These are phyloP conservation scores for Dromiciops gliroides DNA, from an alignment of 2,113 vertebrate species.

Conservation along the genomic window DNA sequence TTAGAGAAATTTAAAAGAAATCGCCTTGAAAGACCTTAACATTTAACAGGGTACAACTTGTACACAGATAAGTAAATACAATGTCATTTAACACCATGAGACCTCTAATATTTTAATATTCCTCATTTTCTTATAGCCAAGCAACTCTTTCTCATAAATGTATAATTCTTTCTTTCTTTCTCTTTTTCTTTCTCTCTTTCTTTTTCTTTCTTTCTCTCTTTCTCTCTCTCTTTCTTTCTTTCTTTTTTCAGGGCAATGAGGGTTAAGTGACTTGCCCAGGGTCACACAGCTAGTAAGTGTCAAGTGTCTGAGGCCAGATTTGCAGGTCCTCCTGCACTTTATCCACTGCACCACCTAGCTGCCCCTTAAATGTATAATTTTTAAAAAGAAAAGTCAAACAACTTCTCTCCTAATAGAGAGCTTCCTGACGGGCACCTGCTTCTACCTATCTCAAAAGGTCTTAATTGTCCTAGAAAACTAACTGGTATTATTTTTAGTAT, in stretches of 20 bases:
- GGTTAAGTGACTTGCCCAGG: too few relatives aligned
- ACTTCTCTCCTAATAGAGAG: neutral
- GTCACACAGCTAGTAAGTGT: too few relatives aligned
- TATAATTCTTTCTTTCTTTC: too few relatives aligned
- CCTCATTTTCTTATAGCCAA: neutral
- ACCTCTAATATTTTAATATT: neutral
- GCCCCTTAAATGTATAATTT: too few relatives aligned
- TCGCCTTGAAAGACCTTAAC: neutral
- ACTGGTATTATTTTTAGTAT: neutral
- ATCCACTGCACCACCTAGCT: too few relatives aligned
- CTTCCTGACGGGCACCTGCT: neutral
- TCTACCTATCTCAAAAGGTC: neutral
- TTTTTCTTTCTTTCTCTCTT: too few relatives aligned
- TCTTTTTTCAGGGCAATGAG: too few relatives aligned
- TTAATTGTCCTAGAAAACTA: neutral
- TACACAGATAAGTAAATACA: neutral
- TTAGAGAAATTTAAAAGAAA: neutral
- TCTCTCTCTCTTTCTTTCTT: too few relatives aligned
- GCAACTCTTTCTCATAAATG: neutral
- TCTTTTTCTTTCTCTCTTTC: too few relatives aligned
- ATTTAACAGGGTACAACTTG: neutral
- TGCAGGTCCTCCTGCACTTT: too few relatives aligned
- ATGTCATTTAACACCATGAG: neutral
- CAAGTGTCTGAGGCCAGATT: too few relatives aligned
- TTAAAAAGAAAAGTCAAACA: neutral